These are phyloP conservation scores for Poecile montanus DNA, from an alignment of 2,797 vertebrate genomes.

Conservation along the genomic window DNA sequence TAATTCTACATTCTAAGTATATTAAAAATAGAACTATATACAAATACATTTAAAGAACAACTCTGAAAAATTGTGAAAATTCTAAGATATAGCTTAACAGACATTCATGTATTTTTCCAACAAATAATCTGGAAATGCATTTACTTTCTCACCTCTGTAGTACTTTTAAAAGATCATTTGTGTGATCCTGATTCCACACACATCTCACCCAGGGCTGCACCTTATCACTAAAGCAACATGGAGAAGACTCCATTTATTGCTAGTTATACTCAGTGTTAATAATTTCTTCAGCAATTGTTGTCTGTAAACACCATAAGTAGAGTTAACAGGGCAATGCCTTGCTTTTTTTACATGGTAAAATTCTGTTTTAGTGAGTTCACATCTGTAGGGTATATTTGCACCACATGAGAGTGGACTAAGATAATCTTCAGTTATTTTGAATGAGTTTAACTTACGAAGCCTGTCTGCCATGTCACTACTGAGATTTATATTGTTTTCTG, in stretches of 20 bases:
- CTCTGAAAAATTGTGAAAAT: background rate
- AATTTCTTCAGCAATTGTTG: background rate
- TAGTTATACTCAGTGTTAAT: background rate
- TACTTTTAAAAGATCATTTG: background rate
- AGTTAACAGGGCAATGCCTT: background rate
- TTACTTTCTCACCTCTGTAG: background rate
- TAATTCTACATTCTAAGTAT: background rate
- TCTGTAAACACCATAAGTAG: background rate
- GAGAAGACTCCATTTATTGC: background rate
- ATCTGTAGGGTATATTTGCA: background rate
- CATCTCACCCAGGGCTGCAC: accelerated
- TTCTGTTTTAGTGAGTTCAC: background rate
- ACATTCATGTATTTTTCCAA: background rate
- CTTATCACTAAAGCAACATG: background rate
- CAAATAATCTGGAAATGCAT: background rate
- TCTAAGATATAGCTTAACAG: background rate
- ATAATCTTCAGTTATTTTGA: background rate
- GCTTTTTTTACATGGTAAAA: background rate
- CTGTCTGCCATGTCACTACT: background rate
- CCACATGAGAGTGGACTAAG: background rate
- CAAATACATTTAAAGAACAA: background rate
- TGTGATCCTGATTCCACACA: background rate
- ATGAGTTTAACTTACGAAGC: background rate
- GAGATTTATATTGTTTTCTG: background rate
- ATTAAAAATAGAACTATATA: background rate